Evolutionary conservation across 2,888 invertebrate species (phyloP).

Genomic region (Microdon myrmicae): DNA sequence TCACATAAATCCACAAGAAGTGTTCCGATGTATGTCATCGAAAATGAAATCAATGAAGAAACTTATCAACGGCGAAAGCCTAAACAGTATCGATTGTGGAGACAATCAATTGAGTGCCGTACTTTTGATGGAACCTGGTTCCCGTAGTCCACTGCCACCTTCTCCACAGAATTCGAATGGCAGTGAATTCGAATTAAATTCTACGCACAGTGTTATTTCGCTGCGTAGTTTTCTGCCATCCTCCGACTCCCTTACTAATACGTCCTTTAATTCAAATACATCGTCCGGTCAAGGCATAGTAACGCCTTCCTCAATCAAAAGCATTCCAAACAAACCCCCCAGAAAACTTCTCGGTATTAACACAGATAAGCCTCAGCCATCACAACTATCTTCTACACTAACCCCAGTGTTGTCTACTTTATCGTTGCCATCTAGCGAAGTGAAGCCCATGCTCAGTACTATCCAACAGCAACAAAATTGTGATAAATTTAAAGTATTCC

Average conservation of each 20-base stretch:
- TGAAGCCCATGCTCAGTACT: constrained; percentile 34
- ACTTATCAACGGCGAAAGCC: constrained; percentile 76
- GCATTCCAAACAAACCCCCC: constrained; percentile 65
- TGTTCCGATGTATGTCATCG: constrained; percentile 81
- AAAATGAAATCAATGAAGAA: constrained; percentile 91
- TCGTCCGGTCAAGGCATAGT: constrained; percentile 30
- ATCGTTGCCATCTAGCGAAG: constrained; percentile 35
- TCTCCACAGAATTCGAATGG: constrained; percentile 68
- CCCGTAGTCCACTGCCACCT: constrained; percentile 81
- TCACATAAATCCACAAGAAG: constrained; percentile 84
- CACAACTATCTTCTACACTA: constrained; percentile 44
- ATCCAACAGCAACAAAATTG: constrained; percentile 50
- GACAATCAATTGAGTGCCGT: constrained; percentile 81
- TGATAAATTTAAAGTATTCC: constrained; percentile 64
- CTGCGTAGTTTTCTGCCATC: constrained; percentile 63
- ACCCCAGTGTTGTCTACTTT: constrained; percentile 31
- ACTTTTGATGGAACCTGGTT: constrained; percentile 82
- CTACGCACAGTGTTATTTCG: constrained; percentile 62
- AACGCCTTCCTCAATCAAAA: constrained; percentile 54
- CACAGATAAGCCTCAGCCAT: constrained; percentile 52
- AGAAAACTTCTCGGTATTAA: constrained; percentile 59
- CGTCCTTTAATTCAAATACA: constrained; percentile 55
- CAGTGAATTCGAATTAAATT: constrained; percentile 62
- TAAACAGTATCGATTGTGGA: constrained; percentile 75
- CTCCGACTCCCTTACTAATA: constrained; percentile 63